A percentile compares a stretch with the other conserved stretches of the same genome.
Conservation (phyloP, 92 coral and sea anemone genomes). For the Parazoanthus swiftii region DNA sequence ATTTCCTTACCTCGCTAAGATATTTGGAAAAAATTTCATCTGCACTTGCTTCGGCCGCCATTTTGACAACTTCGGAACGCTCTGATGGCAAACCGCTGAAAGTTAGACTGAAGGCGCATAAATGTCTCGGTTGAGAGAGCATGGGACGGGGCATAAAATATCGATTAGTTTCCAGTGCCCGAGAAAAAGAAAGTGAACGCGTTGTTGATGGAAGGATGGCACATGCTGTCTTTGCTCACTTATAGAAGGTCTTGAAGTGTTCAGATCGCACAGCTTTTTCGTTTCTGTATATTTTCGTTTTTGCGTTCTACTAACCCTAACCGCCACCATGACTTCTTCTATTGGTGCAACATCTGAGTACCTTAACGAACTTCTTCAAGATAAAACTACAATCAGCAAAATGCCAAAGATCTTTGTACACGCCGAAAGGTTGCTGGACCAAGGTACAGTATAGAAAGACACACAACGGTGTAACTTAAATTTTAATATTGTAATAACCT, state of each 20-base stretch:
- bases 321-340: constrained; percentile 85
- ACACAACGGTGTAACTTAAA: constrained; percentile 55
- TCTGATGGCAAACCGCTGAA: not conserved
- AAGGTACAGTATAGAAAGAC: constrained; percentile 79
- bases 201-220: constrained; percentile 36
- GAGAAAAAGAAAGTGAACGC: not conserved
- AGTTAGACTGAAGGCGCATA: not conserved
- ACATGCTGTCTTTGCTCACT: constrained; percentile 39
- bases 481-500: constrained; percentile 85
- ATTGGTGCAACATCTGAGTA: constrained; percentile 89
- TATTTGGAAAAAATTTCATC: constrained; percentile 68
- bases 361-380: constrained; percentile 98
- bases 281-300: constrained; percentile 81
- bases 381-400: constrained; percentile 98
- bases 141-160: constrained; percentile 39
- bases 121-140: constrained; percentile 44
- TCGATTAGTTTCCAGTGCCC: constrained; percentile 41
- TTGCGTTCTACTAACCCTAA: constrained; percentile 95
- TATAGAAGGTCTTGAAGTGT: constrained; percentile 37
- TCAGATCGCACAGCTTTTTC: constrained; percentile 39
- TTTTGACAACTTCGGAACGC: constrained; percentile 50
- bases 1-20: constrained; percentile 75
- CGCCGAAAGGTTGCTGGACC: constrained; percentile 97
- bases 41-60: constrained; percentile 75
- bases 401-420: constrained; percentile 99